Evolutionary conservation across 2,888 invertebrate genomes (phyloP).

Genomic region (Dolichomitus sp.): DNA sequence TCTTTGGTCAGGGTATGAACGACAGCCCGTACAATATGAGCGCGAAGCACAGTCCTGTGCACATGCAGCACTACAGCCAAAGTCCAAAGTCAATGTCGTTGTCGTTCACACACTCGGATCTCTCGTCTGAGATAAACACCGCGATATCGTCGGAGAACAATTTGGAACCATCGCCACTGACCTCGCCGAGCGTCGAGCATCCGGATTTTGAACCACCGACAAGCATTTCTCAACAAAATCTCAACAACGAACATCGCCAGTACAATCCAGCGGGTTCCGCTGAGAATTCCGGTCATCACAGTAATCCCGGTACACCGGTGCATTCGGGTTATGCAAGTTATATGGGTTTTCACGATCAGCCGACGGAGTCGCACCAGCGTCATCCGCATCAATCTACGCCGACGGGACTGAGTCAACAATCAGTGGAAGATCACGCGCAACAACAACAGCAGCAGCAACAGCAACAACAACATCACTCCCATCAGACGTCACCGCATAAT

Average conservation of each 20-base stretch:
- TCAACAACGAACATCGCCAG: constrained; percentile 87
- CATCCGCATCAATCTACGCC: constrained; percentile 82
- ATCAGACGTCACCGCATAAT: constrained; percentile 83
- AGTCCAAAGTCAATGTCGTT: constrained; percentile 86
- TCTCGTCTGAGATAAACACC: constrained; percentile 93
- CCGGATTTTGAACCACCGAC: constrained; percentile 92
- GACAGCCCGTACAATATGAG: constrained; percentile 83
- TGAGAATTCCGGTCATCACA: constrained; percentile 79
- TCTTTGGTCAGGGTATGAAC: constrained; percentile 81
- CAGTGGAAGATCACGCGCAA: constrained; percentile 81
- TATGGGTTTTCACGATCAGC: constrained; percentile 83
- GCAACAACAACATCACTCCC: constrained; percentile 83
- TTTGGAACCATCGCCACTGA: constrained; percentile 89
- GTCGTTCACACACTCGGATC: constrained; percentile 90
- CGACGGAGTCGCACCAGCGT: constrained; percentile 75
- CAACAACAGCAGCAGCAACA: constrained; percentile 80
- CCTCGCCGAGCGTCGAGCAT: constrained; percentile 90
- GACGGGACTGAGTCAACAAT: constrained; percentile 80
- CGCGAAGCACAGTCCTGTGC: constrained; percentile 85
- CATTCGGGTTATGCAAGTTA: constrained; percentile 81
- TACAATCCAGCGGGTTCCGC: constrained; percentile 85
- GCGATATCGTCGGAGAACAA: constrained; percentile 91
- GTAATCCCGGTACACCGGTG: constrained; percentile 80
- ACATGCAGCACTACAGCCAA: constrained; percentile 85
- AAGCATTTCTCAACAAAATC: constrained; percentile 86